These are phyloP conservation scores for Archegozetes longisetosus DNA, from an alignment of 1,140 invertebrate genomes.

Conservation along the genomic window DNA sequence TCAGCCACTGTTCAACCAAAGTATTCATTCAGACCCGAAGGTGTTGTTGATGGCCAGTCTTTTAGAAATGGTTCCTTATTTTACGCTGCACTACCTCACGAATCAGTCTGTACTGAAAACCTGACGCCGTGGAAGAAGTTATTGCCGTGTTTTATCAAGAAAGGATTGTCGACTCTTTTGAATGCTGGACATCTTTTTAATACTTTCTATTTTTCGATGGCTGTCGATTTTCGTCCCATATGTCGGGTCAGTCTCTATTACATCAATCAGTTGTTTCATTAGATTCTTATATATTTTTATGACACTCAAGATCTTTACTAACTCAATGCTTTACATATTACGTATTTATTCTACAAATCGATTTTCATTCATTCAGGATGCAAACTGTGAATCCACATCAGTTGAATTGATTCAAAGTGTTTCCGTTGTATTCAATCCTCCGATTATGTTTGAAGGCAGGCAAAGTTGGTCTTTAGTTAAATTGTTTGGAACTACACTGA, in stretches of 20 bases:
- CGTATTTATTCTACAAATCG: no score
- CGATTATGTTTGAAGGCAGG: constrained; percentile 19
- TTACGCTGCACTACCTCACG: constrained; percentile 74
- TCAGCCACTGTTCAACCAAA: constrained; percentile 68
- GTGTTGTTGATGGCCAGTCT: constrained; percentile 35
- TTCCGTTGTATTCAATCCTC: constrained; percentile 64
- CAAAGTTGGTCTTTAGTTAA: constrained; percentile 60
- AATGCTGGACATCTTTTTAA: constrained; percentile 81
- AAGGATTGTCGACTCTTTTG: constrained; percentile 66
- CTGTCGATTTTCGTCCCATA: constrained; percentile 61
- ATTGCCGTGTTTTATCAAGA: constrained; percentile 57
- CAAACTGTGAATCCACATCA: constrained; percentile 42
- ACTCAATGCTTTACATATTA: constrained; percentile 4
- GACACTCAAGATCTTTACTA: constrained; percentile 18
- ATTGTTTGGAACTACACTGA: constrained; percentile 65
- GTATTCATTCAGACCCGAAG: constrained; percentile 59
- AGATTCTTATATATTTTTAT: background rate
- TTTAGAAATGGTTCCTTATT: constrained; percentile 39
- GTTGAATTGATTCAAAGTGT: constrained; percentile 67
- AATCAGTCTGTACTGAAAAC: constrained; percentile 97
- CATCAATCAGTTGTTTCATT: background rate
- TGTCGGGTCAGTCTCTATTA: constrained; percentile 39
- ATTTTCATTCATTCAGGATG: constrained; percentile 26
- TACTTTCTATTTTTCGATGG: constrained; percentile 80
- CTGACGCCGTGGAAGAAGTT: constrained; percentile 95